Evolutionary conservation across 2,113 vertebrate species (phyloP).

Genomic region (Cichladusa arquata): DNA sequence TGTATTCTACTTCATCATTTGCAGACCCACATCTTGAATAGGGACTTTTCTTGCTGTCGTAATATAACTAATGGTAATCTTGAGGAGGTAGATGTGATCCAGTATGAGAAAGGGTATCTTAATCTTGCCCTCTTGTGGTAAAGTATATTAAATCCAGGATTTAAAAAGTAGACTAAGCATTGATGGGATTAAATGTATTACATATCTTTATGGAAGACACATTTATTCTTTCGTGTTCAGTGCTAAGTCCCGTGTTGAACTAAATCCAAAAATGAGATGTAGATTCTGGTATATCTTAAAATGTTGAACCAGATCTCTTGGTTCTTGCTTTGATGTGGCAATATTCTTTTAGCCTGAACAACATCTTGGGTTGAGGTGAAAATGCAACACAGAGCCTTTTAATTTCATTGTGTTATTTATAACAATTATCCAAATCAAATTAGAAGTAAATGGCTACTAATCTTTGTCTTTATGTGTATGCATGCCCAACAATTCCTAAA

Average conservation of each 20-base stretch:
- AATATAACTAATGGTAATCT: conserved; percentile 31
- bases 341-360: neutral
- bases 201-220: conserved; percentile 48
- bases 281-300: conserved; percentile 47
- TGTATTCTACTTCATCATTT: neutral
- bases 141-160: conserved; percentile 47
- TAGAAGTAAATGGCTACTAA: conserved; percentile 37
- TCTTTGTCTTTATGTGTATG: neutral
- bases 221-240: conserved; percentile 45
- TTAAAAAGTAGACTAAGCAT: conserved; percentile 53
- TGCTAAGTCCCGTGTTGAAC: conserved; percentile 34
- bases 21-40: neutral
- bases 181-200: conserved; percentile 63
- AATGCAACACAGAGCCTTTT: conserved; percentile 14
- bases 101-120: conserved; percentile 36
- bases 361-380: conserved; percentile 5
- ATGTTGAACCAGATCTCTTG: conserved; percentile 7
- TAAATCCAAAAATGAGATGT: conserved; percentile 56
- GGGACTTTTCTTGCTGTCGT: neutral
- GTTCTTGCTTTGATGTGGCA: conserved; percentile 20
- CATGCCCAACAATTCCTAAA: conserved; percentile 58
- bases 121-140: conserved; percentile 33
- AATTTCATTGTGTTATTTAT: conserved; percentile 62
- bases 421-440: conserved; percentile 58
- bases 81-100: neutral